Evolutionary conservation across 2,797 vertebrate species (phyloP).

Genomic region (Synanceia verrucosa): DNA sequence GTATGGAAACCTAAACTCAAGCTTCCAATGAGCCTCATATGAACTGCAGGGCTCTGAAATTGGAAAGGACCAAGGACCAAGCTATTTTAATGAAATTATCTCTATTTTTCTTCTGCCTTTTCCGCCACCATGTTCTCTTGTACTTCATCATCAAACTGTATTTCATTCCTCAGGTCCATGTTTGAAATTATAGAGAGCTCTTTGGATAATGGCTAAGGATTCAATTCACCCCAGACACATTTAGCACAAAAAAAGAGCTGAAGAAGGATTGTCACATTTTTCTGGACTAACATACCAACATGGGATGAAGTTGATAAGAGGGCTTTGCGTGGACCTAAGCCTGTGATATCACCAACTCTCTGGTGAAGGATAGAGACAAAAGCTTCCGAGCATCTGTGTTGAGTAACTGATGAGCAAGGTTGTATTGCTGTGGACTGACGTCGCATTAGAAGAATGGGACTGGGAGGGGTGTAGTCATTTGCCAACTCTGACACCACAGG

Average conservation of each 20-base stretch:
- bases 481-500: slow-evolving; percentile 69
- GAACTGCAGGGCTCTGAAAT: slow-evolving; percentile 8
- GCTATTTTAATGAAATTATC: slow-evolving; percentile 37
- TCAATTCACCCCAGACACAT: slow-evolving; percentile 36
- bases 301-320: slow-evolving; percentile 21
- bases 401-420: slow-evolving; percentile 63
- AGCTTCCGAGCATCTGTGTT: slow-evolving; percentile 48
- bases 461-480: slow-evolving; percentile 69
- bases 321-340: slow-evolving; percentile 34
- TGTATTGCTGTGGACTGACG: slow-evolving; percentile 53
- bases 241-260: slow-evolving; percentile 24
- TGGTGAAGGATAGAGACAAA: slow-evolving; percentile 64
- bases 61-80: slow-evolving; percentile 34
- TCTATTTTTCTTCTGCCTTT: slow-evolving; percentile 8
- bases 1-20: slow-evolving; percentile 8
- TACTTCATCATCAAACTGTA: slow-evolving; percentile 35
- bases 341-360: slow-evolving; percentile 41
- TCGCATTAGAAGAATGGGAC: slow-evolving; percentile 63
- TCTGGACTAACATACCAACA: slow-evolving; percentile 7
- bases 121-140: slow-evolving; percentile 13
- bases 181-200: slow-evolving; percentile 52
- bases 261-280: slow-evolving; percentile 24
- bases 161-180: slow-evolving; percentile 36
- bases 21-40: slow-evolving; percentile 11
- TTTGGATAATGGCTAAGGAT: slow-evolving; percentile 34